Conservation (phyloP, 2,888 invertebrate species). For the Hesperia comma region DNA sequence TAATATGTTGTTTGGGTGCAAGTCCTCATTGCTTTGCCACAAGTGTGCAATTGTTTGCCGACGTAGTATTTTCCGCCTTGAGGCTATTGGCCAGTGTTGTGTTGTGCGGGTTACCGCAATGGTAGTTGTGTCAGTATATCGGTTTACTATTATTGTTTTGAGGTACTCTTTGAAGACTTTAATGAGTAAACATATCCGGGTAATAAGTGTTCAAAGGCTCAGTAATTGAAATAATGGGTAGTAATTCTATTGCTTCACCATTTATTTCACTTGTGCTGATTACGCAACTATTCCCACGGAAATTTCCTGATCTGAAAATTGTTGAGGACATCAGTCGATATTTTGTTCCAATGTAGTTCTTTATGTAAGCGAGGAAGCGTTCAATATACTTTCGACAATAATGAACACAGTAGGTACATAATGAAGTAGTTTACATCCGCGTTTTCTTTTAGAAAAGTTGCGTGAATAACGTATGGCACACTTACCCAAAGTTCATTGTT, state of each 20-base stretch:
- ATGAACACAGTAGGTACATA: neutral
- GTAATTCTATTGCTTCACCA: no score
- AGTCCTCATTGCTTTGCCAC: slow-evolving; percentile 39
- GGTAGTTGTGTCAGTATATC: slow-evolving; percentile 34
- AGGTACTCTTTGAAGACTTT: neutral
- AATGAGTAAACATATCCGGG: neutral
- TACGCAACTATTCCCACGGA: no score
- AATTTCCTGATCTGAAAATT: no score
- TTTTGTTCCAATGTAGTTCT: no score
- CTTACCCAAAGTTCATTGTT: slow-evolving; percentile 31
- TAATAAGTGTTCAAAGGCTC: no score
- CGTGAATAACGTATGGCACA: slow-evolving; percentile 14
- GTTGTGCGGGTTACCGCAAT: slow-evolving; percentile 36
- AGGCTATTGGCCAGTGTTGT: slow-evolving; percentile 48
- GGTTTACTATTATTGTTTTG: slow-evolving; percentile 18
- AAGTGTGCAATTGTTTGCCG: slow-evolving; percentile 43
- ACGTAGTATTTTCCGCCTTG: slow-evolving; percentile 41
- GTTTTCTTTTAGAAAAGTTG: slow-evolving; percentile 27
- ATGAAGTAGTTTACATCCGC: slow-evolving; percentile 10
- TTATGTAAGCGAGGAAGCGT: neutral
- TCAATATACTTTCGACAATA: neutral
- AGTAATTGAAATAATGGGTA: no score
- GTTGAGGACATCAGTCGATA: no score
- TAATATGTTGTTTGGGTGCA: slow-evolving; percentile 41
- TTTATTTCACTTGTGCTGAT: no score